These are phyloP conservation scores for Scolopax rusticola DNA, from an alignment of 2,797 vertebrate genomes.

Conservation along the genomic window DNA sequence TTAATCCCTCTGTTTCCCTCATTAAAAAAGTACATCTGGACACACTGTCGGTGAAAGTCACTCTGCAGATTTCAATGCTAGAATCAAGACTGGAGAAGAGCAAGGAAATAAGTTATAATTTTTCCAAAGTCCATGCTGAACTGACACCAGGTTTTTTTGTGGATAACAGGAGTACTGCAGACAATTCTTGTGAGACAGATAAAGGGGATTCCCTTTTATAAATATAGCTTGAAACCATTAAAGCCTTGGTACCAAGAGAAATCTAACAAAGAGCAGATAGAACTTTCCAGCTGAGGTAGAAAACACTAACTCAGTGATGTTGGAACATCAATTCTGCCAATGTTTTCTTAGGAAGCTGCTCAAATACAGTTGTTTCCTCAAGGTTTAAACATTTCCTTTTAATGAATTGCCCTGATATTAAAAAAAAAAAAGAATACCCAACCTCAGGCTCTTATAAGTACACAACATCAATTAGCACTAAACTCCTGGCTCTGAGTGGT, in stretches of 20 bases:
- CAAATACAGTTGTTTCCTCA: not conserved
- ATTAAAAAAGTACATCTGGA: not conserved
- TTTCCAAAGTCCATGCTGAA: not conserved
- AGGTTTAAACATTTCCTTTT: not conserved
- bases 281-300: not conserved
- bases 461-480: not conserved
- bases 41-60: not conserved
- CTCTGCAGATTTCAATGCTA: not conserved
- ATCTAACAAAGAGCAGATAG: not conserved
- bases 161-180: not conserved
- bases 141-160: not conserved
- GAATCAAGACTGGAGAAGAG: not conserved
- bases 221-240: not conserved
- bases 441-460: not conserved
- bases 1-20: not conserved
- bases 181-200: not conserved
- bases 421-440: not conserved
- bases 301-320: not conserved
- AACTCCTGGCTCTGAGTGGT: not conserved
- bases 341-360: not conserved
- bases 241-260: not conserved
- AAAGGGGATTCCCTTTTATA: not conserved
- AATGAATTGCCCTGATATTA: not conserved
- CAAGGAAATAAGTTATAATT: not conserved
- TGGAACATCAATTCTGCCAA: not conserved